Evolutionary conservation across 2,888 invertebrate genomes (phyloP).

Genomic region (Scaptodrosophila latifasciaeformis): DNA sequence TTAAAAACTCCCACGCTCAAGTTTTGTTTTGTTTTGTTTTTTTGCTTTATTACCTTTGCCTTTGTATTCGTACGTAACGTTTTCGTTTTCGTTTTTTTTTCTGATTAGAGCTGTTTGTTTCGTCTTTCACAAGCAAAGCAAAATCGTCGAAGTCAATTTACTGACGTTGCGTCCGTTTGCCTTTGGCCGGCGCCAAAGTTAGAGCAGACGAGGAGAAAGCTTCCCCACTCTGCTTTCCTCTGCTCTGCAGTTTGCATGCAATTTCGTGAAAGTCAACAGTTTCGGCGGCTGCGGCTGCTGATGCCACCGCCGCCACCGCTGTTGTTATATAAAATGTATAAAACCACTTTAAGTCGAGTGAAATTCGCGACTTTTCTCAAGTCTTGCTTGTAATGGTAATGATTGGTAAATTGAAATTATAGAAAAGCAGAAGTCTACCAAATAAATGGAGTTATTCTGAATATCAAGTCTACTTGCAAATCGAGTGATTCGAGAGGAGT

Average conservation of each 20-base stretch:
- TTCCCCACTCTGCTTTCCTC: conserved; percentile 17
- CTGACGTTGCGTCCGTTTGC: conserved; percentile 54
- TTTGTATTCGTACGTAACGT: too few relatives aligned
- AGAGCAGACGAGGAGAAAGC: conserved; percentile 58
- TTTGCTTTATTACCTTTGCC: conserved; percentile 26
- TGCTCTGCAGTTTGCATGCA: conserved; percentile 60
- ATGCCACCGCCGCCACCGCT: conserved; percentile 16
- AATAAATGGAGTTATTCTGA: too few relatives aligned
- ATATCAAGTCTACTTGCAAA: too few relatives aligned
- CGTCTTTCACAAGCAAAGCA: too few relatives aligned
- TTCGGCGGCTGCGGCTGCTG: conserved; percentile 9
- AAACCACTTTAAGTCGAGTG: conserved; percentile 67
- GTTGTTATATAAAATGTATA: conserved; percentile 58
- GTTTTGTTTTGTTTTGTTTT: conserved; percentile 33
- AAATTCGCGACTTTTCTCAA: conserved; percentile 26
- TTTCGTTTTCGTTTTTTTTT: conserved; percentile 15
- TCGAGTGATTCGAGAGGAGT: too few relatives aligned
- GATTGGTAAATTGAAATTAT: too few relatives aligned
- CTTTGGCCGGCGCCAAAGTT: conserved; percentile 41
- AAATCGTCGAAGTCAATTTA: conserved; percentile 31
- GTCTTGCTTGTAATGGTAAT: conserved; percentile 31
- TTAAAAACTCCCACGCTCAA: conserved; percentile 64
- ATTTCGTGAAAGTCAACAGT: conserved; percentile 58
- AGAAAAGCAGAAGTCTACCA: too few relatives aligned
- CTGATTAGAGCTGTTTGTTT: conserved; percentile 18